Conservation (phyloP, 92 coral and sea anemone species). For the Phenganax stokvisi region DNA sequence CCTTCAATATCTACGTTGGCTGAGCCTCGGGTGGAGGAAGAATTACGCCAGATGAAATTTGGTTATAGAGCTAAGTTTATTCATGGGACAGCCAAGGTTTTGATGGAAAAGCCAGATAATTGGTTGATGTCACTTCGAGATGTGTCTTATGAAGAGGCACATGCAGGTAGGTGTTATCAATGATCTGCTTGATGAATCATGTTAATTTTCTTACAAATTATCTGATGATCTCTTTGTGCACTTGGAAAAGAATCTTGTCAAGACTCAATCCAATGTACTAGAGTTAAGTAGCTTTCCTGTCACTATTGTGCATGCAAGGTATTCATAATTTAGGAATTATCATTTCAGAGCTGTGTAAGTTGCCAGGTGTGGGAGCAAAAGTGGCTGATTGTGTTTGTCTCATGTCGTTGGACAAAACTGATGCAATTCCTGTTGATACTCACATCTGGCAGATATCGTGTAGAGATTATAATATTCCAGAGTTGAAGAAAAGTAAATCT, state of each 20-base stretch:
- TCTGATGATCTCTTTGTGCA: too few relatives aligned
- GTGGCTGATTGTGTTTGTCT: constrained; percentile 98
- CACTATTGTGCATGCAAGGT: background rate
- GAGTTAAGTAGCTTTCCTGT: too few relatives aligned
- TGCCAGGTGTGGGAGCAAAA: constrained; percentile 96
- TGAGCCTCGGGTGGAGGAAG: constrained; percentile 60
- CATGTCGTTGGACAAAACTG: constrained; percentile 88
- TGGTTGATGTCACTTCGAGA: constrained; percentile 74
- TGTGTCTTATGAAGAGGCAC: constrained; percentile 68
- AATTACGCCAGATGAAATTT: constrained; percentile 69
- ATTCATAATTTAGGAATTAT: background rate
- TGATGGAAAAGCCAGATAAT: constrained; percentile 50
- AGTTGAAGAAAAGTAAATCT: constrained; percentile 62
- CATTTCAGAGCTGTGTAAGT: constrained; percentile 64
- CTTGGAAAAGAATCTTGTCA: background rate
- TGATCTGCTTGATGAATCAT: too few relatives aligned
- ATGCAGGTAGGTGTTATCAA: constrained; percentile 53
- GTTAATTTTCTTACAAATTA: background rate
- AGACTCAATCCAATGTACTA: background rate
- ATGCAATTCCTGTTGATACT: constrained; percentile 94
- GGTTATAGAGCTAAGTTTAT: constrained; percentile 97
- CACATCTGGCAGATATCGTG: constrained; percentile 93
- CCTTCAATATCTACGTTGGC: constrained; percentile 59
- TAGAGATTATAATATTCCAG: constrained; percentile 62
- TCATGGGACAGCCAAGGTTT: constrained; percentile 58